These are phyloP conservation scores for Nanorana parkeri DNA, from an alignment of 2,113 vertebrate genomes.

Conservation along the genomic window DNA sequence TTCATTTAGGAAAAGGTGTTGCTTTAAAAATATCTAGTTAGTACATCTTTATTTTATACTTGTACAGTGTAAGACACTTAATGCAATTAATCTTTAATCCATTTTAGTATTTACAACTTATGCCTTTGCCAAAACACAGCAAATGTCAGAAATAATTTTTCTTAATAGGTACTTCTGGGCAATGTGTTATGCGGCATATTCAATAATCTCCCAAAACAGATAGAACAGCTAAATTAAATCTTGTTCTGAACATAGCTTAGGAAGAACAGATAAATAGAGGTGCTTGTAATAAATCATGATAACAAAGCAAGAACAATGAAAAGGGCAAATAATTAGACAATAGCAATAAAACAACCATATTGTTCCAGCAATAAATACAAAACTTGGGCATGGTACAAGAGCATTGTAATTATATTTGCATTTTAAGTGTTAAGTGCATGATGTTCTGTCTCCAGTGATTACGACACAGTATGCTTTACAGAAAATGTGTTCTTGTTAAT, in stretches of 20 bases:
- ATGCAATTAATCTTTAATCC: slow-evolving; percentile 5
- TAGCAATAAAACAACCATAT: slow-evolving; percentile 30
- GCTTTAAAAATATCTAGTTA: neutral
- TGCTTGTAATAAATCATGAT: slow-evolving; percentile 47
- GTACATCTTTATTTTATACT: neutral
- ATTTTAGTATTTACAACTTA: slow-evolving; percentile 36
- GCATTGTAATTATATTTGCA: slow-evolving; percentile 15
- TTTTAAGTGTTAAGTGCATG: neutral
- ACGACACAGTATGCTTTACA: too few species aligned
- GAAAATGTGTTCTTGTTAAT: neutral
- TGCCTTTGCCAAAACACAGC: slow-evolving; percentile 5
- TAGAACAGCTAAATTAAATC: slow-evolving; percentile 9
- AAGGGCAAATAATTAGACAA: slow-evolving; percentile 45
- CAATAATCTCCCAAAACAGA: slow-evolving; percentile 43
- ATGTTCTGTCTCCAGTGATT: neutral
- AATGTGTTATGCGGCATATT: slow-evolving; percentile 1
- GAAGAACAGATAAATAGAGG: slow-evolving; percentile 35
- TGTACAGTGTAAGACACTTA: neutral
- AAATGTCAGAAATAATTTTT: slow-evolving; percentile 37
- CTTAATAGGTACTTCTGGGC: slow-evolving; percentile 16
- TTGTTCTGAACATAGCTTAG: slow-evolving; percentile 11
- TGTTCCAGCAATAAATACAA: slow-evolving; percentile 32
- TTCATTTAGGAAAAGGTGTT: too few species aligned
- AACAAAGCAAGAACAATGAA: slow-evolving; percentile 23
- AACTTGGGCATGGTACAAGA: neutral